Evolutionary conservation across 2,113 vertebrate genomes (phyloP), one percentile per base, ranked within the genome.

Genomic region (Tretioscincus oriximinensis): DNA sequence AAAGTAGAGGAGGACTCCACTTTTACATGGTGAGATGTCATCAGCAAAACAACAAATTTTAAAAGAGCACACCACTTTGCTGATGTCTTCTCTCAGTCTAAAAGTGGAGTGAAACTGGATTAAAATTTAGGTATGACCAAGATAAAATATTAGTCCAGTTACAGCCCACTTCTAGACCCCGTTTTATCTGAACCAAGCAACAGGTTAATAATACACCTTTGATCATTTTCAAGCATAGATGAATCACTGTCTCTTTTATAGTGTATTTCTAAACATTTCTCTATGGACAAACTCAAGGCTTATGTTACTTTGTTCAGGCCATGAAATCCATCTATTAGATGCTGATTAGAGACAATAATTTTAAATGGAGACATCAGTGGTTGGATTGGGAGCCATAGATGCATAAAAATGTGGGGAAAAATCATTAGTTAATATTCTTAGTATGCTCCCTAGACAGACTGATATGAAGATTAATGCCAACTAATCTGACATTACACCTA

Each of bases 391-490:
- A 76, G 26, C 54, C 45, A 70, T 72, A 72, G 72, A 47, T 49
- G 54, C 68, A 64, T 72, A 72, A 72, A 61, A 72, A 68, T 28
- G 26, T 61, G 61, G 64, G 60, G 65, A 61, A 69, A 69, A 69
- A 69, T 61, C 54, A 24, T 76, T 81, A 68, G 49, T 81, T 76
- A 76, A 81, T 20, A 76, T 81, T 81, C 73, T 76, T 31, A 81
- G 73, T 65, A 54, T 76, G 73, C 80, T 76, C 65, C 73, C n/a
- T 69, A 35, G 29, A 22, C 28, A 69, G 73, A 76, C 80, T 58
- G 64, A 81, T 76, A 81, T 76, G 51, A 81, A 81, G 80, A 81
- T 76, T 81, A 75, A 81, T 81, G 73, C 73, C 73, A 76, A 69
- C 73, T 60, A 41, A 81, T 76, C 73, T 76, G 73, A 76, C 80